phyloP scores from a whole-genome alignment of 2,797 vertebrate genomes.

The Erpetoichthys calabaricus region DNA sequence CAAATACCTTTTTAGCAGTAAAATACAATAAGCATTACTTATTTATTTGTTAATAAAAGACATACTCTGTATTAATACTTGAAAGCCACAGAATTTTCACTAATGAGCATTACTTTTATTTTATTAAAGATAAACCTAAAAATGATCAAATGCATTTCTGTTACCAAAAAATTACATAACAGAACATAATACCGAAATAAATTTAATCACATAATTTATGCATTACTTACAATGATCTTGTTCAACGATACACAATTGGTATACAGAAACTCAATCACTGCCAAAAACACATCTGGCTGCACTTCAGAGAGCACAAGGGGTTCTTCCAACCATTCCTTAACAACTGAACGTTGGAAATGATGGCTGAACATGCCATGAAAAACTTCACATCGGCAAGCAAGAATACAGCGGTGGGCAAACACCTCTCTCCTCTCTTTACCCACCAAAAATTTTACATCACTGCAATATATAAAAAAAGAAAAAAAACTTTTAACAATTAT shows the following conservation, averaged over 20 bases:
- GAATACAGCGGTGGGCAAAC: conserved; percentile 48
- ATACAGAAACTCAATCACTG: conserved; percentile 53
- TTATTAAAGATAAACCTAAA: too few species aligned
- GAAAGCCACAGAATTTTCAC: too few species aligned
- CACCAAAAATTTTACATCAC: conserved; percentile 51
- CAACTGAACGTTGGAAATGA: conserved; percentile 10
- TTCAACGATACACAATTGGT: conserved; percentile 48
- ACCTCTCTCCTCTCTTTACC: conserved; percentile 45
- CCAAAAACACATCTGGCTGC: conserved; percentile 47
- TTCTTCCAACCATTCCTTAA: conserved; percentile 12
- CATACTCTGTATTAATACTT: too few species aligned
- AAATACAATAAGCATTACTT: too few species aligned
- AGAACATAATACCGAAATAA: too few species aligned
- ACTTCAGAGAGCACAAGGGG: conserved; percentile 41
- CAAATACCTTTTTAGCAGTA: too few species aligned
- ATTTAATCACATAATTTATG: neutral
- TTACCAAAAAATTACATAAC: too few species aligned
- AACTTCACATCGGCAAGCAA: conserved; percentile 44
- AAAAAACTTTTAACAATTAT: neutral
- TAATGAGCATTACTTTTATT: too few species aligned
- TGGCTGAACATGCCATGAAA: conserved; percentile 39
- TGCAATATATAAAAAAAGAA: conserved; percentile 17
- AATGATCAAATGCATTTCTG: too few species aligned
- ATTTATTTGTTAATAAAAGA: too few species aligned
- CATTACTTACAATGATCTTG: conserved; percentile 38